Percentiles rank a stretch among this genome's conserved stretches.
Conservation (phyloP, 1,140 invertebrate genomes). For the Drosophila triauraria region DNA sequence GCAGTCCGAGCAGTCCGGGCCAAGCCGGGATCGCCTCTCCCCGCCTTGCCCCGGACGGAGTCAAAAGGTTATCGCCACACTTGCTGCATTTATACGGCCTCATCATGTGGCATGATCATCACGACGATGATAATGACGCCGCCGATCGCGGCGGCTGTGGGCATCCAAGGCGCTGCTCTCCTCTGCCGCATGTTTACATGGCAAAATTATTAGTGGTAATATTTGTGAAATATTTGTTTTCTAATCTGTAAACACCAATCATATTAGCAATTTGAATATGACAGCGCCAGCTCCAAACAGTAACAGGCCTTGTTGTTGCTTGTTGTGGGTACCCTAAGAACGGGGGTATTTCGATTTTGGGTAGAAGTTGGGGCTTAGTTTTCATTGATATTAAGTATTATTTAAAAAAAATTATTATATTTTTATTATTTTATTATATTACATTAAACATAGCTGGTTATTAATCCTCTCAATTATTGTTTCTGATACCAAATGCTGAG, state of each 20-base stretch:
- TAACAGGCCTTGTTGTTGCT: constrained; percentile 71
- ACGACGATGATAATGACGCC: constrained; percentile 56
- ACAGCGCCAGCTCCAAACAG: constrained; percentile 74
- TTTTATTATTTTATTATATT: too few species aligned
- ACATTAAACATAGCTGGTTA: too few species aligned
- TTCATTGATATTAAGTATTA: neutral
- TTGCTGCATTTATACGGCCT: constrained; percentile 71
- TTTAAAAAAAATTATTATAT: too few species aligned
- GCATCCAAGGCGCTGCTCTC: constrained; percentile 29
- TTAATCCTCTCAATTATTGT: too few species aligned
- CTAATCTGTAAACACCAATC: constrained; percentile 85
- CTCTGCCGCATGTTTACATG: constrained; percentile 58
- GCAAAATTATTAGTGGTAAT: constrained; percentile 84
- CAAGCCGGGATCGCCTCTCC: constrained; percentile 8
- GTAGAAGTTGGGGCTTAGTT: neutral
- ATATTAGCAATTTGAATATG: constrained; percentile 85
- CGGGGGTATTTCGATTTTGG: neutral
- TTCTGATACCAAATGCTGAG: too few species aligned
- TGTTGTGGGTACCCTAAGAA: constrained; percentile 9
- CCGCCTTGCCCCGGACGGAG: constrained; percentile 52
- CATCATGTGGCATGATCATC: constrained; percentile 58
- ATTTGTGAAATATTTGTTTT: constrained; percentile 85
- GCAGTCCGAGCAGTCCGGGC: constrained; percentile 4
- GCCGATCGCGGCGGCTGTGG: constrained; percentile 29
- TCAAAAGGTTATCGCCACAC: constrained; percentile 85